Conservation (phyloP, 2,888 invertebrate genomes). For the Dolomedes plantarius region DNA sequence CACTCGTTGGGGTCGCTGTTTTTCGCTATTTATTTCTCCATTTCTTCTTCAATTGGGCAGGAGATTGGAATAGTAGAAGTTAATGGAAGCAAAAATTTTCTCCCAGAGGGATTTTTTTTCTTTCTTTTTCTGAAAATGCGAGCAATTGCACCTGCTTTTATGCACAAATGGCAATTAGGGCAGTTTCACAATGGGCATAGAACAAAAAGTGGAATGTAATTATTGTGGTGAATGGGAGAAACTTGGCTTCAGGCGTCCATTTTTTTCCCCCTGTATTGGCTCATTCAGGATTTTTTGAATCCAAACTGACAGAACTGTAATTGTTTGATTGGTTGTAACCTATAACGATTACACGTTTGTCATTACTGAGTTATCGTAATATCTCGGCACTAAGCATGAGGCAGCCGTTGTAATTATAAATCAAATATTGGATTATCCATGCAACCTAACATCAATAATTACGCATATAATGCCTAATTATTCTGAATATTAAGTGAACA, state of each 20-base stretch:
- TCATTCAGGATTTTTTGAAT: neutral
- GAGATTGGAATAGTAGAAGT: conserved; percentile 25
- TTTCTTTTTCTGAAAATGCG: conserved; percentile 13
- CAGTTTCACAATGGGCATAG: conserved; percentile 6
- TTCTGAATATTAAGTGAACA: neutral
- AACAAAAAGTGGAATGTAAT: conserved; percentile 42
- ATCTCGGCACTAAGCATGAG: neutral
- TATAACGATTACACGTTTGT: neutral
- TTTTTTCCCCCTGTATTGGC: neutral
- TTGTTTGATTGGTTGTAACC: neutral
- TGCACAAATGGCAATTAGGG: conserved; percentile 35
- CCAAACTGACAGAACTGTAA: neutral
- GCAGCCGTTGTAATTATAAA: neutral
- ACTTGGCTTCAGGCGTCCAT: neutral
- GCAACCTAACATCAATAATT: neutral
- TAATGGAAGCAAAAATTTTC: conserved; percentile 36
- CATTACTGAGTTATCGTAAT: neutral
- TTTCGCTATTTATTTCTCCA: conserved; percentile 20
- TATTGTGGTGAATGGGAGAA: neutral
- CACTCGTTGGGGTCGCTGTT: conserved; percentile 39
- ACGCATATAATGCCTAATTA: neutral
- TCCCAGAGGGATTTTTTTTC: conserved; percentile 8
- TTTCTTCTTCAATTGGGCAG: conserved; percentile 20
- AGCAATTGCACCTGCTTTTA: conserved; percentile 40
- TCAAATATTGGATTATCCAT: neutral